Conservation (phyloP, 2,888 invertebrate species). For the Anthoptus insignis region DNA sequence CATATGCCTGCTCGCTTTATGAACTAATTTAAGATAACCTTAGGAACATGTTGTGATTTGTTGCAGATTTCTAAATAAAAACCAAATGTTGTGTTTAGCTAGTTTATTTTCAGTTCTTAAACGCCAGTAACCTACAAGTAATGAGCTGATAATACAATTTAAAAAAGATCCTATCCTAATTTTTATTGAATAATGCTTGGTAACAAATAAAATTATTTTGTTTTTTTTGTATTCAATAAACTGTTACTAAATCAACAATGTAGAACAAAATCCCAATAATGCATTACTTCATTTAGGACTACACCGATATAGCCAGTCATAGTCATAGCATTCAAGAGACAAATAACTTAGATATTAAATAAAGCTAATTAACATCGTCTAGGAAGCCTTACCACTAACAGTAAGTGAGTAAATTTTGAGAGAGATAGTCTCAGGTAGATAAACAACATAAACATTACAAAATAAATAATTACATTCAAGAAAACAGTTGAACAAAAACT, state of each 20-base stretch:
- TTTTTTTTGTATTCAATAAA: slow-evolving; percentile 83
- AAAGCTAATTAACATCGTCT: slow-evolving; percentile 78
- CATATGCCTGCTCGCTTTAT: no score
- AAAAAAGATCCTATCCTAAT: slow-evolving; percentile 83
- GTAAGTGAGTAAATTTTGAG: slow-evolving; percentile 64
- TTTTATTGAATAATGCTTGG: slow-evolving; percentile 86
- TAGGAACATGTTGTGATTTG: no score
- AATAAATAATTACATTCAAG: slow-evolving; percentile 51
- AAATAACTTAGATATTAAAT: slow-evolving; percentile 82
- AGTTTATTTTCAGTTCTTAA: slow-evolving; percentile 87
- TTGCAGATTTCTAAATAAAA: slow-evolving; percentile 42
- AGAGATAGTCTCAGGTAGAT: slow-evolving; percentile 51
- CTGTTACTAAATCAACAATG: slow-evolving; percentile 78
- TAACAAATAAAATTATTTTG: slow-evolving; percentile 82
- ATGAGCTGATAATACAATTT: slow-evolving; percentile 86
- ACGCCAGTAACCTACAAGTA: slow-evolving; percentile 86
- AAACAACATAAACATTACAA: slow-evolving; percentile 54
- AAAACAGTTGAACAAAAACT: slow-evolving; percentile 58
- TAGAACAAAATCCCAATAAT: slow-evolving; percentile 78
- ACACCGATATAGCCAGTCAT: slow-evolving; percentile 45
- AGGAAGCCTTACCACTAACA: slow-evolving; percentile 73
- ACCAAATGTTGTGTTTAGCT: slow-evolving; percentile 77
- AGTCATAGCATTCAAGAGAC: slow-evolving; percentile 65
- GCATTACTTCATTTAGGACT: slow-evolving; percentile 54
- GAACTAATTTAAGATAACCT: no score